Conservation (phyloP, 1,140 invertebrate species). For the Brachionus rotundiformis region DNA sequence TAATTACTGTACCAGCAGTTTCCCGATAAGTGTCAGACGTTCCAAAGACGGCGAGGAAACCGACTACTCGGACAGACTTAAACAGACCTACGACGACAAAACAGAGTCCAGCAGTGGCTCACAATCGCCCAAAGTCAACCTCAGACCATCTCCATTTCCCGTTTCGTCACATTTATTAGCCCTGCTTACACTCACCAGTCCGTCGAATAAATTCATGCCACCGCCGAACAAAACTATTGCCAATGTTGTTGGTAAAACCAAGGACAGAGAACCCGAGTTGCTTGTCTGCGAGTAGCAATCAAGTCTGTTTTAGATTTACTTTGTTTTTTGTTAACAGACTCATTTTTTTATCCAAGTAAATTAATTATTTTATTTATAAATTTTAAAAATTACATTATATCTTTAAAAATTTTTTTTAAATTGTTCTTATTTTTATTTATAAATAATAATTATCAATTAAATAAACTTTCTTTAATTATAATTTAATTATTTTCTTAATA, state of each 20-base stretch:
- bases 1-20: constrained; percentile 37
- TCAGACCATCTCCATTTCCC: neutral
- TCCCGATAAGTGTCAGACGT: constrained; percentile 28
- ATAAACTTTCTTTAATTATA: too few relatives aligned
- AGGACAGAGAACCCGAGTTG: neutral
- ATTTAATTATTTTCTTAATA: too few relatives aligned
- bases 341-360: neutral
- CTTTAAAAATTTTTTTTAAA: too few relatives aligned
- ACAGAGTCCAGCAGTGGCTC: neutral
- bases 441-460: too few relatives aligned
- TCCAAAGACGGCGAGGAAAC: constrained; percentile 37
- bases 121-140: neutral
- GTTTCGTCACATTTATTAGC: constrained; percentile 26
- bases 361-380: neutral
- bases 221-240: constrained; percentile 16
- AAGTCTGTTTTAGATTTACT: neutral
- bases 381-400: too few relatives aligned
- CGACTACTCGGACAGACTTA: neutral
- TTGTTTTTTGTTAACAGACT: neutral
- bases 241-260: neutral
- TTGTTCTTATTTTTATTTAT: too few relatives aligned
- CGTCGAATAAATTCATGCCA: constrained; percentile 22
- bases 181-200: constrained; percentile 13
- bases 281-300: neutral
- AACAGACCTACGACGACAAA: neutral